A percentile compares a stretch with the other conserved stretches of the same genome.
These are phyloP conservation scores for Halocaridina rubra DNA, from an alignment of 2,888 invertebrate genomes.

Conservation along the genomic window DNA sequence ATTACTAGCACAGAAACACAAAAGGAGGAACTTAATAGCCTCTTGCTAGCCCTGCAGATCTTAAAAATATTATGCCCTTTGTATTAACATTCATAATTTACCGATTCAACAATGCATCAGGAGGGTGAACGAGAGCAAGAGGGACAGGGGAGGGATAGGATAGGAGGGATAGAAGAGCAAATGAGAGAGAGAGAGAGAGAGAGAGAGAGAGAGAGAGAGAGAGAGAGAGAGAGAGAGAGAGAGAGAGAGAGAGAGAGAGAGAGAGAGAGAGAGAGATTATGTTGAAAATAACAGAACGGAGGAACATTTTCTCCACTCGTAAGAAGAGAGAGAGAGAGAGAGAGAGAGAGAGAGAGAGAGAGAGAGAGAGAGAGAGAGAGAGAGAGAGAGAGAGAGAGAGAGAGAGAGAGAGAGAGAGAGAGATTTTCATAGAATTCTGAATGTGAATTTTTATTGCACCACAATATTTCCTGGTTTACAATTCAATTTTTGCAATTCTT, in stretches of 20 bases:
- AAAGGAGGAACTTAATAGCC: slow-evolving; percentile 29
- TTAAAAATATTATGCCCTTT: slow-evolving; percentile 29
- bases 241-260: neutral
- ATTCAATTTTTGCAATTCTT: slow-evolving; percentile 18
- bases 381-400: neutral
- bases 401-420: neutral
- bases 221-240: neutral
- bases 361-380: neutral
- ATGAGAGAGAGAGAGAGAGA: neutral
- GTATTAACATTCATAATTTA: slow-evolving; percentile 25
- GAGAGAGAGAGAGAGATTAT: neutral
- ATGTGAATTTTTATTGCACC: neutral
- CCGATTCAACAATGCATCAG: slow-evolving; percentile 28
- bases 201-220: neutral
- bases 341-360: neutral
- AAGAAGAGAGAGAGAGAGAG: neutral
- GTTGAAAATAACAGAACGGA: neutral
- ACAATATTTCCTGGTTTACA: neutral
- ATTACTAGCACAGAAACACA: neutral
- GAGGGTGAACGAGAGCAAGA: neutral
- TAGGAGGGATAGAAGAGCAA: neutral
- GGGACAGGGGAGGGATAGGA: neutral
- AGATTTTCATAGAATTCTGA: neutral
- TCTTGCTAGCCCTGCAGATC: neutral
- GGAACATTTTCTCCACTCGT: no score